Evolutionary conservation across 2,113 vertebrate species (phyloP).

Genomic region (Danio rerio): DNA sequence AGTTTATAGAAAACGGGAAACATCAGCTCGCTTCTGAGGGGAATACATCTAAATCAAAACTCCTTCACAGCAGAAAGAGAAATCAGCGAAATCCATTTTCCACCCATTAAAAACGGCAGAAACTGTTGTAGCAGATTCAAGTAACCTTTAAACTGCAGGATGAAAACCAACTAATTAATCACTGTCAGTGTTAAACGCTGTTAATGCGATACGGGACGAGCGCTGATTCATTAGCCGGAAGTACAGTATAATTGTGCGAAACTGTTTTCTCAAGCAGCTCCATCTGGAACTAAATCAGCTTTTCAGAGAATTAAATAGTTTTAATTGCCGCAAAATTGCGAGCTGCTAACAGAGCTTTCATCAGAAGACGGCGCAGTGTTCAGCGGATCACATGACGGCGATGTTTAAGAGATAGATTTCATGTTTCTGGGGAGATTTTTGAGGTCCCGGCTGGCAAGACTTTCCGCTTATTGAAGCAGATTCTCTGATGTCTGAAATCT

Average conservation of each 20-base stretch:
- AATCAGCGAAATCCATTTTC: slow-evolving; percentile 10
- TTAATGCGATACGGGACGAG: background rate
- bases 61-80: background rate
- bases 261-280: slow-evolving; percentile 9
- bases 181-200: slow-evolving; percentile 2
- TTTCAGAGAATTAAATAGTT: background rate
- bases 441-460: background rate
- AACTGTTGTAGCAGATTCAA: slow-evolving; percentile 15
- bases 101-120: slow-evolving; percentile 43
- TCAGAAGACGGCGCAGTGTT: background rate
- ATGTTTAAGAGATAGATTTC: background rate
- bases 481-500: no score
- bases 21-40: background rate
- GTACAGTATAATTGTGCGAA: background rate
- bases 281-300: background rate
- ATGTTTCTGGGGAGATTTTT: background rate
- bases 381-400: background rate
- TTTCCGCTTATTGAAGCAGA: no score
- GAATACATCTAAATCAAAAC: slow-evolving; percentile 1
- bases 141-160: slow-evolving; percentile 3
- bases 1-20: background rate
- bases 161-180: slow-evolving; percentile 19
- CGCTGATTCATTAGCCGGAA: slow-evolving; percentile 9
- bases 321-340: background rate
- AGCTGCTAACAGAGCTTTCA: slow-evolving; percentile 10